Evolutionary conservation across 2,113 vertebrate genomes (phyloP).

Genomic region (Hippopotamus amphibius): DNA sequence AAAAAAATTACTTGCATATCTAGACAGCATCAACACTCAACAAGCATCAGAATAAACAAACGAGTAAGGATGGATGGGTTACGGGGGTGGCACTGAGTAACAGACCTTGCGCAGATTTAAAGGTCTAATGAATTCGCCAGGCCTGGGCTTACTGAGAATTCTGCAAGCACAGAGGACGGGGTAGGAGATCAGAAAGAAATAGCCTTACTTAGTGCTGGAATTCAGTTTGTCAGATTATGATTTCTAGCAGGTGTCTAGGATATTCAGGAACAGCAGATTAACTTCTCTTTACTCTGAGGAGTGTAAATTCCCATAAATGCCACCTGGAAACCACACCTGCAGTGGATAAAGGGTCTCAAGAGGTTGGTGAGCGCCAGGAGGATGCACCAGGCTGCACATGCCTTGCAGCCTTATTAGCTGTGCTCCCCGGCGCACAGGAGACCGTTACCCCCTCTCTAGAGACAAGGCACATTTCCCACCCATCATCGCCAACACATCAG

Average conservation of each 20-base stretch:
- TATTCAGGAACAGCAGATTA: background rate
- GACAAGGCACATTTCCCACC: no score
- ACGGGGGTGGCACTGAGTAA: background rate
- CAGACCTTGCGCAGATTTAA: background rate
- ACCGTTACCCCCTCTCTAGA: background rate
- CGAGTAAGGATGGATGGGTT: background rate
- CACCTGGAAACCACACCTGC: background rate
- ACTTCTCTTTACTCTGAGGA: background rate
- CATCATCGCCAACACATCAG: background rate
- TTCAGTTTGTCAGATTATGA: background rate
- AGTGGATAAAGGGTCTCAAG: background rate
- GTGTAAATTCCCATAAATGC: background rate
- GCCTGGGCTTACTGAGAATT: background rate
- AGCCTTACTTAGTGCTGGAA: background rate
- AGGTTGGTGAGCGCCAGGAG: background rate
- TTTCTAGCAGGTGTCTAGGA: background rate
- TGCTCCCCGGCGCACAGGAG: background rate
- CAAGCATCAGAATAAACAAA: background rate
- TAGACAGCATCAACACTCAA: background rate
- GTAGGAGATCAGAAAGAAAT: background rate
- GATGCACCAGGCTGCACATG: fast-evolving
- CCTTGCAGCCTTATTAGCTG: background rate
- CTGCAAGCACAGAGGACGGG: background rate
- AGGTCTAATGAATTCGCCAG: background rate
- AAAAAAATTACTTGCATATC: background rate